Evolutionary conservation across 2,888 invertebrate species (phyloP).

Genomic region (Heliconius charithonia): DNA sequence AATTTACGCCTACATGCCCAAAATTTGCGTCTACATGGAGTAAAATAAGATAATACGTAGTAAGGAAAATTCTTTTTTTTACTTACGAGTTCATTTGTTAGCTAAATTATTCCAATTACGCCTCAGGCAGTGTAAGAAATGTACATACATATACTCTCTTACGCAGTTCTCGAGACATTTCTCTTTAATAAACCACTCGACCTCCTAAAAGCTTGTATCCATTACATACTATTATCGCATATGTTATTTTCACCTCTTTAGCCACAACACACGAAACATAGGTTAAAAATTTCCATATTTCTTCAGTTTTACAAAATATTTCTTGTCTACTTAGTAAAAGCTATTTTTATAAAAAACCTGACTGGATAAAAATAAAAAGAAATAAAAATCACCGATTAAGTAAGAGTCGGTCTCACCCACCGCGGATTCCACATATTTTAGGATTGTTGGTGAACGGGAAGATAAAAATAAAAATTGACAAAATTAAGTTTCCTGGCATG

Average conservation of each 20-base stretch:
- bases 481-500: too few species aligned
- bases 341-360: not conserved
- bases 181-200: slow-evolving; percentile 16
- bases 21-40: too few species aligned
- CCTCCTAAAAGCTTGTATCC: slow-evolving; percentile 19
- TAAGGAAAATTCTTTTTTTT: not conserved
- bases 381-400: too few species aligned
- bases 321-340: not conserved
- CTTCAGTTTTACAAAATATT: not conserved
- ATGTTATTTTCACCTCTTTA: not conserved
- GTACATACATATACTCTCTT: slow-evolving; percentile 2
- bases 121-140: slow-evolving; percentile 14
- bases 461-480: too few species aligned
- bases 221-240: slow-evolving; percentile 5
- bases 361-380: too few species aligned
- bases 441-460: too few species aligned
- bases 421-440: too few species aligned
- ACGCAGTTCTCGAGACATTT: slow-evolving; percentile 20
- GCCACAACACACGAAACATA: not conserved
- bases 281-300: not conserved
- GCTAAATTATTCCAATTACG: slow-evolving; percentile 21
- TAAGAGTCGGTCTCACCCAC: too few species aligned
- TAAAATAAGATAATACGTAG: not conserved
- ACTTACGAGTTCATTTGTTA: slow-evolving; percentile 16
- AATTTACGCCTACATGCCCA: not conserved